phyloP scores from a whole-genome alignment of 2,888 invertebrate species.

The Imbricaverruca yamaguchii region DNA sequence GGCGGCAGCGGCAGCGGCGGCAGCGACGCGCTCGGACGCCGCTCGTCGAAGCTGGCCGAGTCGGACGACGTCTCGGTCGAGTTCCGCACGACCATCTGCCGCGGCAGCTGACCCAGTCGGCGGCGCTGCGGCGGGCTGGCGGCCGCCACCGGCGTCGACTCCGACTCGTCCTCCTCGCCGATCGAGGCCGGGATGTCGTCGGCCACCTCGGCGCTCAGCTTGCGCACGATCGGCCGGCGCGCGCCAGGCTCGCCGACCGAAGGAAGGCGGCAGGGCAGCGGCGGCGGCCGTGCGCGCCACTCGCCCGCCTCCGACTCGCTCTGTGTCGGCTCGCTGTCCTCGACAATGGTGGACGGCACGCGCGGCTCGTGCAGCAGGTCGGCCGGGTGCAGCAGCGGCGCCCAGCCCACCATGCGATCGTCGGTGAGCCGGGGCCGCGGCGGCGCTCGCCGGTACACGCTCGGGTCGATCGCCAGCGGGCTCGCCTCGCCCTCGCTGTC shows the following conservation, averaged over 20 bases:
- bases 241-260: background rate
- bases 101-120: conserved; percentile 1
- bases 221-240: background rate
- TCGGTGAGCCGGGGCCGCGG: background rate
- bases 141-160: background rate
- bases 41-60: background rate
- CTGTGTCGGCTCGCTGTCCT: background rate
- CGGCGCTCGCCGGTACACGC: conserved; percentile 12
- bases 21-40: background rate
- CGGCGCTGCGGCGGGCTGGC: background rate
- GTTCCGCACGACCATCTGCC: background rate
- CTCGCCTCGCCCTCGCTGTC: background rate
- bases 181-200: background rate
- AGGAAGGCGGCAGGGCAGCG: background rate
- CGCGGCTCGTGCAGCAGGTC: conserved; percentile 11
- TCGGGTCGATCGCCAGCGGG: conserved; percentile 13
- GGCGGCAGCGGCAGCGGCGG: conserved; percentile 9
- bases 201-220: background rate
- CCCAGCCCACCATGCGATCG: conserved; percentile 1
- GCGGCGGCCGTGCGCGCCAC: no score
- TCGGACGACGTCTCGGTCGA: background rate
- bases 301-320: background rate
- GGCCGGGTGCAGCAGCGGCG: background rate
- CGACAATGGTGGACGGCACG: conserved; percentile 6
- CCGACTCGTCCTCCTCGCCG: conserved; percentile 1